Evolutionary conservation across 1,140 invertebrate genomes (phyloP), one percentile per base, ranked within the genome.

Genomic region (Drosophila watanabei): DNA sequence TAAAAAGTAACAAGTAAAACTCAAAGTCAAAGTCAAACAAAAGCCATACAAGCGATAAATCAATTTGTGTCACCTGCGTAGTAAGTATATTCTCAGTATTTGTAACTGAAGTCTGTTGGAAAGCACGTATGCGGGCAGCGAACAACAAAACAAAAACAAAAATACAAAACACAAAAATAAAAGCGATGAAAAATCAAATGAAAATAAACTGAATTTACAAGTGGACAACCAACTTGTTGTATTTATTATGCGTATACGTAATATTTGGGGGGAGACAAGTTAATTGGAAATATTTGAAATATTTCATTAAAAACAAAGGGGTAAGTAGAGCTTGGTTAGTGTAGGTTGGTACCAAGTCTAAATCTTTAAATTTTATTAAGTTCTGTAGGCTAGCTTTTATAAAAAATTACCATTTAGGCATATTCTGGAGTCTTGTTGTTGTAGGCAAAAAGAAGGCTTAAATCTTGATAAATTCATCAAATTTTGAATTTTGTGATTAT

Each of bases 191-290:
- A 79, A 78, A 77, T 69, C 58, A 84, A 88, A 88, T 88, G 73
- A 85, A 89, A 88, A 89, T 90, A 89, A 89, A 89, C 78, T 79
- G 82, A 89, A 90, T 89, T 89, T 89, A 90, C 87, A 89, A 89
- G 83, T 82, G 82, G 58, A 84, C 32, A 20, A 33, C 41, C 8
- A 6, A 14, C 11, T 54, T 35, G 13, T 24, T 56, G 14, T 73
- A 49, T 70, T 73, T 61, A 52, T 52, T 51, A 43, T 41, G 52
- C 64, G 39, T 33, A 32, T 43, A 41, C 35, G 45, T 49, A 33
- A 64, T 64, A 54, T 32, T 16, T 16, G n/a, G 30, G 30, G 63
- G 41, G 10, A 30, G 18, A 0, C 1, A 28, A 11, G 5, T 24
- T 24, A 24, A 24, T 24, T 24, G 24, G 24, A 28, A 13, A 14